Conservation (phyloP, 2,797 vertebrate species). For the Xyrichtys novacula region DNA sequence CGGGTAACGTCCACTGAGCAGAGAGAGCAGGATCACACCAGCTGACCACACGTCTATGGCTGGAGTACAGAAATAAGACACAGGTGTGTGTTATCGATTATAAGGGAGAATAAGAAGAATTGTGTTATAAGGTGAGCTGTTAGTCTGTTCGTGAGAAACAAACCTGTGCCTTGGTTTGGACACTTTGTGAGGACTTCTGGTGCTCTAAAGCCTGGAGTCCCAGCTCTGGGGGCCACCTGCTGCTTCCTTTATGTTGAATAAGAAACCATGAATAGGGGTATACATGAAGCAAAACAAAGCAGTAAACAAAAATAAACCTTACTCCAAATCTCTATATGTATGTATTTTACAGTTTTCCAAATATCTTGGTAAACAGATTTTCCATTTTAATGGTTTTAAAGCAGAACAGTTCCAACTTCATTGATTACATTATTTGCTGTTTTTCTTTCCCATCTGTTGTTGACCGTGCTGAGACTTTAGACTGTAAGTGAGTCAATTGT, state of each 20-base stretch:
- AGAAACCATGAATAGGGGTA: constrained; percentile 14
- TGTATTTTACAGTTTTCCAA: no score
- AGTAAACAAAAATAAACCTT: background rate
- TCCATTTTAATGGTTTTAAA: no score
- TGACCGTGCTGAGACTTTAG: no score
- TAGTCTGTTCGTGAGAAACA: background rate
- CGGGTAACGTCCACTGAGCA: constrained; percentile 96
- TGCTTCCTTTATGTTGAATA: constrained; percentile 84
- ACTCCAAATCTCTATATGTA: no score
- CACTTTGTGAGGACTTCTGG: constrained; percentile 97
- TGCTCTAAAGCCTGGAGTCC: constrained; percentile 97
- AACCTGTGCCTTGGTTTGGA: constrained; percentile 95
- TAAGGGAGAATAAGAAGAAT: background rate
- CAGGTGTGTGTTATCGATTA: background rate
- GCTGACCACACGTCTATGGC: constrained; percentile 99
- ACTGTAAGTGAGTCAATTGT: no score
- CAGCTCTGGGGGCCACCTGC: constrained; percentile 95
- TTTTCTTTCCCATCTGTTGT: no score
- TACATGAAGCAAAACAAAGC: background rate
- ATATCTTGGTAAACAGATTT: no score
- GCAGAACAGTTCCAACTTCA: no score
- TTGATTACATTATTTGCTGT: no score
- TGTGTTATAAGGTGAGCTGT: background rate
- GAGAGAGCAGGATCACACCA: constrained; percentile 94
- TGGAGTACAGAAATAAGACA: constrained; percentile 69